Conservation (phyloP, 2,888 invertebrate genomes). For the Ariolimax columbianus region DNA sequence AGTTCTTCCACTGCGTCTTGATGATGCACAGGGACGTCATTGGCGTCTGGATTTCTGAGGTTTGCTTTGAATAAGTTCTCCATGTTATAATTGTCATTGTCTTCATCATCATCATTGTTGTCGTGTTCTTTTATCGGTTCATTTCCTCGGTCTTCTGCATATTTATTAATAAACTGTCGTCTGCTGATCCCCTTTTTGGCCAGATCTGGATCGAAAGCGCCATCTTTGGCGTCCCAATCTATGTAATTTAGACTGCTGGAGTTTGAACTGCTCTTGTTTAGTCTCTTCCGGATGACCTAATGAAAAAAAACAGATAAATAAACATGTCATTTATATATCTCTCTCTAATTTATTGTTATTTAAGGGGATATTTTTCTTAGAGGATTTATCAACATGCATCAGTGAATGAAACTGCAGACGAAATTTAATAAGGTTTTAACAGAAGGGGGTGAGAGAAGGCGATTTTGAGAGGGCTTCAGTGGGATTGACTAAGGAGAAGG, state of each 20-base stretch:
- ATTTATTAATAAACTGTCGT: background rate
- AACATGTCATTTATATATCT: background rate
- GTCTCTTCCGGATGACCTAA: constrained; percentile 27
- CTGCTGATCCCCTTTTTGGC: background rate
- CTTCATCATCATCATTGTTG: background rate
- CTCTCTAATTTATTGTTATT: background rate
- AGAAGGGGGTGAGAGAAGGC: too few relatives aligned
- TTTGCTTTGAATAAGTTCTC: background rate
- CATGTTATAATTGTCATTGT: background rate
- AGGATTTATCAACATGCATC: too few relatives aligned
- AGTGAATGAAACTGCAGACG: too few relatives aligned
- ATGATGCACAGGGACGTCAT: background rate
- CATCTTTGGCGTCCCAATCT: constrained; percentile 27
- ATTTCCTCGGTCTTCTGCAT: background rate
- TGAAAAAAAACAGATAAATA: background rate
- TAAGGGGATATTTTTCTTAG: too few relatives aligned
- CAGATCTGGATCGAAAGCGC: constrained; percentile 7
- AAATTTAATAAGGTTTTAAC: too few relatives aligned
- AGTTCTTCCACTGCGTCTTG: background rate
- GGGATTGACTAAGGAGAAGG: too few relatives aligned
- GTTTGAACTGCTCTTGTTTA: constrained; percentile 39
- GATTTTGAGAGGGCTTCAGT: too few relatives aligned
- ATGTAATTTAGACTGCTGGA: constrained; percentile 36
- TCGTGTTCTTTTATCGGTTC: background rate
- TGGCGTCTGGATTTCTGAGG: background rate